Evolutionary conservation across 2,113 vertebrate genomes (phyloP).

Genomic region (Neotoma lepida): DNA sequence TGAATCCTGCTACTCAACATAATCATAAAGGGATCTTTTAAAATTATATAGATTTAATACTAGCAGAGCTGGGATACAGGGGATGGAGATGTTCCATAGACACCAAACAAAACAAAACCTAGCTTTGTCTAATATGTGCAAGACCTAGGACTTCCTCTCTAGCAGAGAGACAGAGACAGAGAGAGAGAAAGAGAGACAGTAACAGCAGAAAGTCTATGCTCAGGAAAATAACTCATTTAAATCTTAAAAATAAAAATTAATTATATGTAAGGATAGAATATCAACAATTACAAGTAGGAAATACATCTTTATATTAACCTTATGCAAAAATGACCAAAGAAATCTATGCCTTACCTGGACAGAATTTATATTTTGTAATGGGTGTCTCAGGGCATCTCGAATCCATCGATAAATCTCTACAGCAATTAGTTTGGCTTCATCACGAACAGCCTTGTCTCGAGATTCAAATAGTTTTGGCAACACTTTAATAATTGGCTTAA

Average conservation of each 20-base stretch:
- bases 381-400: constrained; percentile 93
- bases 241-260: constrained; percentile 57
- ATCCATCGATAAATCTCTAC: constrained; percentile 98
- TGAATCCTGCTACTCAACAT: background rate
- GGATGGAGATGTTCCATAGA: background rate
- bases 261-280: constrained; percentile 1
- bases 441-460: constrained; percentile 97
- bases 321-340: constrained; percentile 38
- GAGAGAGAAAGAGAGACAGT: background rate
- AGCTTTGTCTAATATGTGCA: background rate
- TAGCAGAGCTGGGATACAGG: background rate
- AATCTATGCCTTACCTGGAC: constrained; percentile 90
- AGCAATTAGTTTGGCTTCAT: constrained; percentile 96
- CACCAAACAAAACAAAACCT: background rate
- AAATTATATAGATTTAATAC: background rate
- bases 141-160: background rate
- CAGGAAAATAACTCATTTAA: constrained; percentile 27
- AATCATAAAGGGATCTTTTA: constrained; percentile 41
- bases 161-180: background rate
- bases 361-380: constrained; percentile 95
- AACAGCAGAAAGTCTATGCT: constrained; percentile 27
- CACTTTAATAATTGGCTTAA: constrained; percentile 98
- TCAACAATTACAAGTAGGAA: background rate
- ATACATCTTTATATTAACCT: constrained; percentile 19
- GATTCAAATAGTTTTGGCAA: constrained; percentile 99